Conservation (phyloP, 53 echinoderm and acorn worm genomes). For the Mesocentrotus franciscanus region DNA sequence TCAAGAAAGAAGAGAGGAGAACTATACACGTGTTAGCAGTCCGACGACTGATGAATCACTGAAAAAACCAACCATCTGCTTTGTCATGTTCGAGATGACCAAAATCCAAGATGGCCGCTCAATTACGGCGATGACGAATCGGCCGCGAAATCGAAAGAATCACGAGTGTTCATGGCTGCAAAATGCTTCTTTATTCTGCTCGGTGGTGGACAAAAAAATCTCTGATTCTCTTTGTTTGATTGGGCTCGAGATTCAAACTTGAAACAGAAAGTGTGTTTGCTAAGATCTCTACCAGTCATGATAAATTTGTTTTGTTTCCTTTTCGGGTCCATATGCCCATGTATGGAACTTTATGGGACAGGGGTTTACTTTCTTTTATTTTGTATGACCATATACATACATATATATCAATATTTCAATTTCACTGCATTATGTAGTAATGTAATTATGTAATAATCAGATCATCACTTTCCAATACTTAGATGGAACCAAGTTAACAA, state of each 20-base stretch:
- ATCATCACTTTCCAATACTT: not conserved
- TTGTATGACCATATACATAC: not conserved
- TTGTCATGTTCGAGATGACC: slow-evolving; percentile 24
- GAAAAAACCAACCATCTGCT: slow-evolving; percentile 47
- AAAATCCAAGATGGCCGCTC: slow-evolving; percentile 63
- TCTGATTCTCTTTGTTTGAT: slow-evolving; percentile 54
- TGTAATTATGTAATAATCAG: not conserved
- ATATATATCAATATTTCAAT: not conserved
- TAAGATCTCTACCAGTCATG: not conserved
- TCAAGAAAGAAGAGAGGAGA: not conserved
- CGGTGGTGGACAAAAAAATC: slow-evolving; percentile 17
- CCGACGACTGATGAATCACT: slow-evolving; percentile 50
- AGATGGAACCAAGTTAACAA: not conserved
- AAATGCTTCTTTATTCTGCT: slow-evolving; percentile 38
- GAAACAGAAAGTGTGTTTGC: slow-evolving; percentile 56
- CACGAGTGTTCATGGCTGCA: slow-evolving; percentile 32
- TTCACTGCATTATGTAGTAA: not conserved
- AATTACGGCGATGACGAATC: slow-evolving; percentile 67
- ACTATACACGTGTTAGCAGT: slow-evolving; percentile 53
- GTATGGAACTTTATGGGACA: slow-evolving; percentile 17
- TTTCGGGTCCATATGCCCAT: slow-evolving; percentile 30
- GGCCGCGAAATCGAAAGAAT: slow-evolving; percentile 65
- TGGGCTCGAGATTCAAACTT: slow-evolving; percentile 44
- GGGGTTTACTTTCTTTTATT: not conserved
- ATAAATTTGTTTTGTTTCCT: slow-evolving; percentile 30